Base-by-base conservation (phyloP, 1,140 invertebrate species). In the Eueides isabella region DNA sequence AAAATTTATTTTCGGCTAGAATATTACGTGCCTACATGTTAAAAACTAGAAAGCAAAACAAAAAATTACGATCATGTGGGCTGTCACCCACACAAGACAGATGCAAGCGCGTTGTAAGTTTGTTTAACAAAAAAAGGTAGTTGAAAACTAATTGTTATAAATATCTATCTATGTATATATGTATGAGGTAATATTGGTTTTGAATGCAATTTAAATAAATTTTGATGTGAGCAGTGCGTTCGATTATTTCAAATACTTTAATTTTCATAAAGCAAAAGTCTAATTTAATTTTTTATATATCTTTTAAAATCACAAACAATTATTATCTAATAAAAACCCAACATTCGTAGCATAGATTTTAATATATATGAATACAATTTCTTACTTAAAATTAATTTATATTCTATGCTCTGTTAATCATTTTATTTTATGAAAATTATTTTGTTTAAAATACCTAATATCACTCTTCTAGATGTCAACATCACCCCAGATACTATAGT, bases 11-110 rank as follows among this genome's bases (percentile, higher is more conserved):
- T 38, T 38, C 14, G 5, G 9, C 4, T 55, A 55, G 5, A 44
- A 23, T 26, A 55, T 55, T 26, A 55, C 26, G 23, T 44, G 2
- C 2, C 2, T 55, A 55, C 19, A 55, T 55, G 12, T 55, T 55
- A 55, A 41, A 68, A 70, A 73, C 71, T 77, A 77, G 71, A 77
- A 61, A 77, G 71, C 71, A 35, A 67, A 77, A 77, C 75, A 77
- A 77, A 77, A 77, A 73, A 73, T 70, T 67, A 73, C 65, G 75
- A 73, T 63, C 75, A 77, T 26, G 75, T 77, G 62, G 75, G 71
- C 72, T 41, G 16, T 38, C 68, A 67, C 68, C 73, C 66, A 75
- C 73, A 75, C 73, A 26, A 61, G 65, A 75, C 62, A 61, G 63
- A 71, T 64, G 23, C 61, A 65, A 64, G 65, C 72, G 55, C 44